Conservation (phyloP, 2,113 vertebrate species). For the Suncus etruscus region DNA sequence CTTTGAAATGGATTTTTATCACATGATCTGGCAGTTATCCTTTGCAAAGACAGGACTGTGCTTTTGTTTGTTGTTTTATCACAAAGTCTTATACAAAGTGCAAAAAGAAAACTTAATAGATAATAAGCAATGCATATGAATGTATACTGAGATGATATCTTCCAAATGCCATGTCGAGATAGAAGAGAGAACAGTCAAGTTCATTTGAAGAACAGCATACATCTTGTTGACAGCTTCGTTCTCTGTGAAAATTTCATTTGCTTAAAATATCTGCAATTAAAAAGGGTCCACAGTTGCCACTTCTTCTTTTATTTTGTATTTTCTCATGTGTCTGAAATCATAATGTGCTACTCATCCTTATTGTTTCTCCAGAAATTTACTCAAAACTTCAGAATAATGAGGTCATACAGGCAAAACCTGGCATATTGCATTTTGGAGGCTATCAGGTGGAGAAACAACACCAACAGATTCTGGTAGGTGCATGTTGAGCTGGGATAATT, state of each 20-base stretch:
- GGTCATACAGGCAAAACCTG: slow-evolving; percentile 90
- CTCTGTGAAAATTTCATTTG: slow-evolving; percentile 5
- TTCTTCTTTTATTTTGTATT: slow-evolving; percentile 11
- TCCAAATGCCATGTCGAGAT: not conserved
- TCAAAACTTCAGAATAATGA: slow-evolving; percentile 88
- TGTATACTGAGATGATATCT: not conserved
- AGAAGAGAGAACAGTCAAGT: not conserved
- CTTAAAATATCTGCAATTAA: slow-evolving; percentile 32
- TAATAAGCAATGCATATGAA: not conserved
- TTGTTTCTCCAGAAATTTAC: slow-evolving; percentile 89
- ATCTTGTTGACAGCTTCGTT: slow-evolving; percentile 3
- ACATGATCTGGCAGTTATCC: not conserved
- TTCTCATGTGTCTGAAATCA: slow-evolving; percentile 51
- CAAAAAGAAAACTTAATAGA: not conserved
- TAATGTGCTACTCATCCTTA: not conserved
- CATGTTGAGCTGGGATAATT: slow-evolving; percentile 36
- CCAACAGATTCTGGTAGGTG: slow-evolving; percentile 90
- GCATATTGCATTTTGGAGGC: slow-evolving; percentile 94
- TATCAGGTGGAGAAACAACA: slow-evolving; percentile 91
- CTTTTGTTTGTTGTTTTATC: not conserved
- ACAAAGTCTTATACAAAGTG: not conserved
- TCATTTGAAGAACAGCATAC: not conserved
- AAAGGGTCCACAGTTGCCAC: not conserved
- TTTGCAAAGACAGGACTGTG: not conserved
- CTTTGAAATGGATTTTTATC: not conserved